Base-by-base conservation (phyloP, 2,113 vertebrate species). In the Solenodon paradoxus region DNA sequence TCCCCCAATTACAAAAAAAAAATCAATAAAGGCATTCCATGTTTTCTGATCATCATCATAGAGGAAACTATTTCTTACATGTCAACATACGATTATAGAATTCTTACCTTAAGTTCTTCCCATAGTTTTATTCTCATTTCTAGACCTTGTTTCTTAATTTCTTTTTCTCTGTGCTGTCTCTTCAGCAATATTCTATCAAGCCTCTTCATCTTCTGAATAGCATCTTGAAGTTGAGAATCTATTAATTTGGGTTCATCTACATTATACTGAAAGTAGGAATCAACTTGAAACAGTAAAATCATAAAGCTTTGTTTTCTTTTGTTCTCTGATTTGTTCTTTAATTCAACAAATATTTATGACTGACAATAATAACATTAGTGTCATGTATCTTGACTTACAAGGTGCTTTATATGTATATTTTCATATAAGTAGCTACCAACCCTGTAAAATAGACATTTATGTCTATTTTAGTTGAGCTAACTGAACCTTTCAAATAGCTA, bases 151-250 rank as follows among this genome's bases (percentile, higher is more conserved):
- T 97, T 98, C 97, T 98, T 99, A 95, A 99, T 91, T 97, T 98
- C 97, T 97, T 97, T 99, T 98, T 99, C 99, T 94, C 97, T 98
- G 32, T 85, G 71, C 86, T 88, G 96, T 95, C 92, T 98, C 90
- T 97, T 97, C 96, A 97, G 95, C 95, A 99, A 92, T 92, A 99
- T 97, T 95, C 97, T 97, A 96, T 99, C 99, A 64, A 99, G 98
- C 95, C 94, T 98, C 92, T 97, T 98, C 98, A 99, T 99, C 98
- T 99, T 98, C 92, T 97, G 95, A 71, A 99, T 89, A 78, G 99
- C 99, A 94, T 96, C 97, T 96, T 98, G 98, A 86, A 99, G 97
- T 30, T 98, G 93, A 78, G 89, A 88, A 96, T 98, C 97, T 93
- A 95, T 97, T 57, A 98, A 96, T 93, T 98, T 96, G 5, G 57